Evolutionary conservation across 2,888 invertebrate genomes (phyloP), one percentile per base, ranked within the genome.

Genomic region (Minunthozetes semirufus): DNA sequence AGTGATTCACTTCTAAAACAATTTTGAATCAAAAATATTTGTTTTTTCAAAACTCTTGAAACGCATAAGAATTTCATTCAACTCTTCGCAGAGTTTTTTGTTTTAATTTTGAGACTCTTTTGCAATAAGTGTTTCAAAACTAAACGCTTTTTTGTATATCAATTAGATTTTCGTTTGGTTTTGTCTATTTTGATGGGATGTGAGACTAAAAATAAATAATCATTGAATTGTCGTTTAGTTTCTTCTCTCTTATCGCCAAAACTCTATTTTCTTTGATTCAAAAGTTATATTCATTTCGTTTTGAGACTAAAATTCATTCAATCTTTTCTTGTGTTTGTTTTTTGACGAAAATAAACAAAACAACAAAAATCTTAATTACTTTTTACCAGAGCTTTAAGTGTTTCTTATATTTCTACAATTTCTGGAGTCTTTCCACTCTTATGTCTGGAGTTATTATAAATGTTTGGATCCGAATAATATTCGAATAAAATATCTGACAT

Each of bases 161-260:
- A n/a, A n/a, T 53, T 17, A n/a, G 19, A 53, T 53, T 53, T 19
- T 53, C 1, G n/a, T 53, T 53, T 17, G 19, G 8, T n/a, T 48
- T 11, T n/a, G 8, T 33, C 33, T 33, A 33, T 53, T 53, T 53
- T 53, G 1, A 53, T 3, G 8, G 19, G 19, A n/a, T 19, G 17
- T 53, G 53, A 19, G 53, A 19, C 53, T 53, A 53, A 53, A 53
- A 53, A 53, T 53, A 53, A 53, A n/a, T 53, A 53, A 33, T 33
- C 33, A 53, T 53, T 53, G 53, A 53, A 53, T n/a, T 53, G 53
- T 53, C 17, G 6, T 53, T 53, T n/a, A 53, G 53, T n/a, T 48
- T 53, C 19, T 8, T n/a, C n/a, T 53, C 19, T 53, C 1, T 53
- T 53, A 53, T 53, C 17, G 33, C 8, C 53, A n/a, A n/a, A 53